A percentile compares a stretch with the other conserved stretches of the same genome.
phyloP scores from a whole-genome alignment of 2,797 vertebrate species.

The Brachyrhaphis roseni region DNA sequence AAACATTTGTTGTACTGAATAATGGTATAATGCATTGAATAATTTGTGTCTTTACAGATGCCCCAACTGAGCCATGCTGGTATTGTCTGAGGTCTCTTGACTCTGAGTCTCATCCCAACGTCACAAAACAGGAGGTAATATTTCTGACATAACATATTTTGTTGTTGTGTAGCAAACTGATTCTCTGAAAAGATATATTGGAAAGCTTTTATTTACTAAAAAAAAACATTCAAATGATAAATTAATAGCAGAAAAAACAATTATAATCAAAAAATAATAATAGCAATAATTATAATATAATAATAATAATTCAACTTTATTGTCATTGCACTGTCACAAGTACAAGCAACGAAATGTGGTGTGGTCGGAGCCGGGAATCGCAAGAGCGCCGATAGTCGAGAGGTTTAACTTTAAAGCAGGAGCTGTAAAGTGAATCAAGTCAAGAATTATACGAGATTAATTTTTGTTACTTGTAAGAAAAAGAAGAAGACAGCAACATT shows the following conservation, averaged over 20 bases:
- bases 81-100: conserved; percentile 80
- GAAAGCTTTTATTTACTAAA: background rate
- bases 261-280: background rate
- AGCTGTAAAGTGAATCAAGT: background rate
- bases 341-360: too few relatives aligned
- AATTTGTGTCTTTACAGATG: conserved; percentile 56
- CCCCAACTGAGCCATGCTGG: conserved; percentile 71
- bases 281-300: too few relatives aligned
- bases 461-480: background rate
- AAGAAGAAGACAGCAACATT: background rate
- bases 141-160: conserved; percentile 11
- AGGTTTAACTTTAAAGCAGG: too few relatives aligned
- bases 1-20: background rate
- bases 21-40: background rate
- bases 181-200: background rate
- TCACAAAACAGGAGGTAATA: conserved; percentile 71
- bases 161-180: background rate
- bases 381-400: too few relatives aligned
- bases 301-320: too few relatives aligned
- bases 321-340: too few relatives aligned
- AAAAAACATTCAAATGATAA: background rate
- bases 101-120: conserved; percentile 65
- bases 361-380: too few relatives aligned
- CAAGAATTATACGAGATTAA: background rate
- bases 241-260: background rate